Evolutionary conservation across 2,888 invertebrate species (phyloP).

Genomic region (Lasioglossum leucozonium): DNA sequence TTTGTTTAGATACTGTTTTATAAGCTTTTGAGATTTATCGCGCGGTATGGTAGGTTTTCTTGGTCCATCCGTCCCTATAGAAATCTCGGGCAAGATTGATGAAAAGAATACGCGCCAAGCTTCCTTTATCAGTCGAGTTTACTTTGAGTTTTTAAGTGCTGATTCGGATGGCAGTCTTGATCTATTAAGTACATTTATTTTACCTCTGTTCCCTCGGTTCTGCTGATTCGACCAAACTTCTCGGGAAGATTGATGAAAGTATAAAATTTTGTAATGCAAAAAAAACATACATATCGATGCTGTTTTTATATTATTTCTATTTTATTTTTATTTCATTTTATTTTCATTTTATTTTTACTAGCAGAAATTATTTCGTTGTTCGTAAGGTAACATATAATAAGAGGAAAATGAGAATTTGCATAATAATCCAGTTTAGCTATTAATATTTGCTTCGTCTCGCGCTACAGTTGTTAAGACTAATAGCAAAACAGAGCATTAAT

Average conservation of each 20-base stretch:
- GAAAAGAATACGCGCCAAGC: constrained; percentile 2
- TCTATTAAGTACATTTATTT: constrained; percentile 12
- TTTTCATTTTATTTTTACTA: too few species aligned
- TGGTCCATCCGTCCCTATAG: neutral
- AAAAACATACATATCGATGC: neutral
- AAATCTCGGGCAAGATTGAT: constrained; percentile 4
- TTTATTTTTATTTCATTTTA: too few species aligned
- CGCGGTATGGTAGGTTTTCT: neutral
- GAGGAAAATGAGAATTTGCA: too few species aligned
- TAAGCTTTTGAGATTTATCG: neutral
- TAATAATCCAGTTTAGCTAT: neutral
- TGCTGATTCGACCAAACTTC: neutral
- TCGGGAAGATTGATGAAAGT: neutral
- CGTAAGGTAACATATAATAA: too few species aligned
- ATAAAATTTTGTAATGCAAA: neutral
- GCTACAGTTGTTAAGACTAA: too few species aligned
- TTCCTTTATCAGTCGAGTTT: constrained; percentile 1
- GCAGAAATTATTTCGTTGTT: too few species aligned
- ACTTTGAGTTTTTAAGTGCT: constrained; percentile 2
- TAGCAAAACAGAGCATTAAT: neutral
- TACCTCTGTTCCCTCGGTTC: neutral
- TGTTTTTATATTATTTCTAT: too few species aligned
- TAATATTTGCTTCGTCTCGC: neutral
- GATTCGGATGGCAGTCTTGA: constrained; percentile 9
- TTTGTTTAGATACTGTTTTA: neutral